A percentile compares a stretch with the other conserved stretches of the same genome.
Evolutionary conservation across 2,888 invertebrate genomes (phyloP).

Genomic region (Patella pellucida): DNA sequence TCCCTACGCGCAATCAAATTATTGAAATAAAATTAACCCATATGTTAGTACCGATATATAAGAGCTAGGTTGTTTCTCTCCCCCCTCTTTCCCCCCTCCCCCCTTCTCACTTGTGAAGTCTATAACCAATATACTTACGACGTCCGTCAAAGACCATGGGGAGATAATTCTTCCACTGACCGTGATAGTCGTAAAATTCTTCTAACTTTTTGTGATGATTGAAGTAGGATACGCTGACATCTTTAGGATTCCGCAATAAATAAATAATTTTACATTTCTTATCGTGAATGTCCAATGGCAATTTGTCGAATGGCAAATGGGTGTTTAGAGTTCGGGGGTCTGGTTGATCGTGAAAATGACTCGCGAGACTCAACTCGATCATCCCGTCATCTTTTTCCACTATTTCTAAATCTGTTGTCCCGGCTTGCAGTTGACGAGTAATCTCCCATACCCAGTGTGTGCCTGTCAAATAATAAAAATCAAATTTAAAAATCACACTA

Average conservation of each 20-base stretch:
- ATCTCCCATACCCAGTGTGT: conserved; percentile 25
- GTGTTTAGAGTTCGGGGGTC: conserved; percentile 17
- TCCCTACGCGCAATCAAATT: too few relatives aligned
- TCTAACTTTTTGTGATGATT: conserved; percentile 14
- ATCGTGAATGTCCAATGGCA: conserved; percentile 16
- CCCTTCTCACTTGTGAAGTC: too few relatives aligned
- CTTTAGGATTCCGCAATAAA: conserved; percentile 24
- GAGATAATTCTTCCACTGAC: conserved; percentile 20
- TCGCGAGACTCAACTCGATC: conserved; percentile 12
- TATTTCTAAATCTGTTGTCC: background rate
- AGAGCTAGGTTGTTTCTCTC: too few relatives aligned
- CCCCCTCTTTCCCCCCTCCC: too few relatives aligned
- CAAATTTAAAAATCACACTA: background rate
- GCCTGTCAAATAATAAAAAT: background rate
- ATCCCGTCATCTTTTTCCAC: conserved; percentile 19
- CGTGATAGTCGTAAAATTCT: conserved; percentile 19
- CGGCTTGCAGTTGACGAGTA: conserved; percentile 13
- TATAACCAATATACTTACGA: conserved; percentile 11
- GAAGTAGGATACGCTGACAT: conserved; percentile 23
- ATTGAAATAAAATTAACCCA: too few relatives aligned
- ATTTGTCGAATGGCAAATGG: conserved; percentile 12
- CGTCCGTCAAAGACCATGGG: conserved; percentile 18
- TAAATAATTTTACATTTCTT: conserved; percentile 21
- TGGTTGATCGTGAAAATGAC: conserved; percentile 4
- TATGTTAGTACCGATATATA: too few relatives aligned